These are phyloP conservation scores for Arge pagana DNA, from an alignment of 2,888 invertebrate species.

Conservation along the genomic window DNA sequence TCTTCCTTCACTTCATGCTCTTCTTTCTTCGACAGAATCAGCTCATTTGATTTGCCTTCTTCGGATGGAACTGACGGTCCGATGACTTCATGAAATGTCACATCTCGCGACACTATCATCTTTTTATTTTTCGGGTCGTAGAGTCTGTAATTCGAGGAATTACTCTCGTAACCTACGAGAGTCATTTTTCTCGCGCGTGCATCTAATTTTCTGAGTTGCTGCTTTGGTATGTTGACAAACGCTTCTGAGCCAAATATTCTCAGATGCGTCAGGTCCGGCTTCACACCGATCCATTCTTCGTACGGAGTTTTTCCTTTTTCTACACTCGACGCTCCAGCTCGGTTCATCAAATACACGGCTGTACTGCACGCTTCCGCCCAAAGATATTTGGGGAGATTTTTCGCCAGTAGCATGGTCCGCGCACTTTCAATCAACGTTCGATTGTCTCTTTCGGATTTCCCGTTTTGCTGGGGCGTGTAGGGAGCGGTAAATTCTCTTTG, in stretches of 20 bases:
- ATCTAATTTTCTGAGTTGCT: constrained; percentile 20
- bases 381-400: constrained; percentile 24
- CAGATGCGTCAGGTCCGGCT: constrained; percentile 22
- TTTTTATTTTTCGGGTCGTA: constrained; percentile 21
- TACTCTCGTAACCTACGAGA: constrained; percentile 26
- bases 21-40: too few species aligned
- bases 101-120: constrained; percentile 9
- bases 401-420: constrained; percentile 28
- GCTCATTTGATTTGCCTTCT: too few species aligned
- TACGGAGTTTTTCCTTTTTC: constrained; percentile 17
- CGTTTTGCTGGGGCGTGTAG: constrained; percentile 38
- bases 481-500: constrained; percentile 32
- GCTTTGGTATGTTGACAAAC: constrained; percentile 26
- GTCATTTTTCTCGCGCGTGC: constrained; percentile 22
- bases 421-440: constrained; percentile 40
- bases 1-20: too few species aligned
- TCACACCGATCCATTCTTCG: constrained; percentile 21
- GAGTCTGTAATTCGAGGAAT: constrained; percentile 27
- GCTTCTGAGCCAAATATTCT: constrained; percentile 29
- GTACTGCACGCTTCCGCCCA: constrained; percentile 35
- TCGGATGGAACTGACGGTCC: not conserved
- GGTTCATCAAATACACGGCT: constrained; percentile 20
- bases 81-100: constrained; percentile 13
- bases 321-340: constrained; percentile 15
- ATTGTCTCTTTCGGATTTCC: constrained; percentile 39